Evolutionary conservation across 2,888 invertebrate genomes (phyloP).

Genomic region (Ferrisia virgata): DNA sequence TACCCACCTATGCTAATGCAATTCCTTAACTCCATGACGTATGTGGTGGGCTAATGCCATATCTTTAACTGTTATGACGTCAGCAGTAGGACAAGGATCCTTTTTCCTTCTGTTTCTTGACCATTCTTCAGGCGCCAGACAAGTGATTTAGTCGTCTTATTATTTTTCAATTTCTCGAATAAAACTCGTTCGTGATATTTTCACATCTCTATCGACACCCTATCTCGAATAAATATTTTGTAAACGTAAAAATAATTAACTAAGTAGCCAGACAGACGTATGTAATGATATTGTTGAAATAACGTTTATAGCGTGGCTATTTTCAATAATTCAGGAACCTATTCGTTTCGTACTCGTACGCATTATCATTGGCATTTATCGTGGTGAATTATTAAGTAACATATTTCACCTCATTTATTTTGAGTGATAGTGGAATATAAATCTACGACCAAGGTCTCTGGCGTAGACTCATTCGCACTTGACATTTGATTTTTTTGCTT

Average conservation of each 20-base stretch:
- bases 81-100: too few relatives aligned
- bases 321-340: background rate
- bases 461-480: background rate
- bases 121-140: too few relatives aligned
- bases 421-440: background rate
- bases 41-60: too few relatives aligned
- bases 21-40: too few relatives aligned
- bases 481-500: background rate
- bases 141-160: too few relatives aligned
- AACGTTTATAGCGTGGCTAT: background rate
- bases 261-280: background rate
- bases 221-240: background rate
- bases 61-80: too few relatives aligned
- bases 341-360: background rate
- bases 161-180: too few relatives aligned
- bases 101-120: too few relatives aligned
- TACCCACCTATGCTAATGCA: too few relatives aligned
- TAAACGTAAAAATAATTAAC: background rate
- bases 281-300: background rate
- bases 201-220: background rate
- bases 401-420: background rate
- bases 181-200: too few relatives aligned
- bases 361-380: background rate
- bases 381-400: background rate
- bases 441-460: background rate